Percentiles rank a stretch among this genome's conserved stretches.
Evolutionary conservation across 1,140 invertebrate species (phyloP).

Genomic region (Spodoptera litura): DNA sequence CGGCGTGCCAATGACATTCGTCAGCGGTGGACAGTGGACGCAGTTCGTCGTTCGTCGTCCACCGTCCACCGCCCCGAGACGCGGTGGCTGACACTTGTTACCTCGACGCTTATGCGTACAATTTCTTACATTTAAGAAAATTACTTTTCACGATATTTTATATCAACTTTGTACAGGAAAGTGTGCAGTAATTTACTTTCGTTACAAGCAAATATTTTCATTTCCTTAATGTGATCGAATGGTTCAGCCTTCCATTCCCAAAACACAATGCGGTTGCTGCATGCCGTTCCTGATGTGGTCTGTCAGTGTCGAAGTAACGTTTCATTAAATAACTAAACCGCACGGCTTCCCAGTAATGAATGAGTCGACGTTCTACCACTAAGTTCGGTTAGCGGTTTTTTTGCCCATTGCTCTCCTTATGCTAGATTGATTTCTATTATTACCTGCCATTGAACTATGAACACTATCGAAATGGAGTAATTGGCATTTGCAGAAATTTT

Average conservation of each 20-base stretch:
- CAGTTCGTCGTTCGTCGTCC: slow-evolving; percentile 36
- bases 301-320: slow-evolving; percentile 62
- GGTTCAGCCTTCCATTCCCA: slow-evolving; percentile 7
- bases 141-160: not conserved
- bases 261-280: slow-evolving; percentile 53
- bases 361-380: slow-evolving; percentile 70
- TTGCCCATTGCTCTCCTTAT: slow-evolving; percentile 74
- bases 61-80: slow-evolving; percentile 34
- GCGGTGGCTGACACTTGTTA: slow-evolving; percentile 14
- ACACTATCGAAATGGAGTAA: slow-evolving; percentile 73
- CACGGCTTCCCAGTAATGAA: slow-evolving; percentile 72
- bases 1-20: slow-evolving; percentile 84
- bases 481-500: slow-evolving; percentile 60
- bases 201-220: slow-evolving; percentile 3
- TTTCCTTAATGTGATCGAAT: not conserved
- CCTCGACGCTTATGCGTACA: slow-evolving; percentile 15
- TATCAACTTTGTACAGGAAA: not conserved
- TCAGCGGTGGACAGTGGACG: slow-evolving; percentile 70
- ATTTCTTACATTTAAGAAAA: not conserved
- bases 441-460: slow-evolving; percentile 64
- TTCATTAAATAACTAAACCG: slow-evolving; percentile 80
- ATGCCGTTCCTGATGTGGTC: slow-evolving; percentile 63
- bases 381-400: slow-evolving; percentile 81
- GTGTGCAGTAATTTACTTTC: not conserved
- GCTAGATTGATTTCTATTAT: slow-evolving; percentile 80